Evolutionary conservation across 2,113 vertebrate genomes (phyloP), one percentile per base, ranked within the genome.

Genomic region (Copsychus sechellarum): DNA sequence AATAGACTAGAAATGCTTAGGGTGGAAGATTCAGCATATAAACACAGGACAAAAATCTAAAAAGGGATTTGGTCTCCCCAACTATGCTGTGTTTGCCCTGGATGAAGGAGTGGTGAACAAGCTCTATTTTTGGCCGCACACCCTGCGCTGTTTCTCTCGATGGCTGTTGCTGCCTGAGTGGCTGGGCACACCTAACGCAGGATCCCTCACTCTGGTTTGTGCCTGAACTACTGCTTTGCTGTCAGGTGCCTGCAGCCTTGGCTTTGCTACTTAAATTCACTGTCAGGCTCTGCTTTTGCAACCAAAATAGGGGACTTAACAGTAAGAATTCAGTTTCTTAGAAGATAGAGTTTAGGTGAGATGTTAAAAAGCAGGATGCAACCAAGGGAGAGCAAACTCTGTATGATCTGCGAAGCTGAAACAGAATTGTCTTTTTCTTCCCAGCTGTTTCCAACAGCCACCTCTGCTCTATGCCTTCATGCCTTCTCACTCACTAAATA

Each of bases 141-240:
- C 43, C 51, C 50, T 18, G 81, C 1, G 2, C 54, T 12, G 14
- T 54, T 91, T 58, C 81, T 81, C 47, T 33, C 0, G 0, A 15
- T 16, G 34, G 60, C 25, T 19, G 1, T 43, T 0, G 0, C 51
- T 2, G 12, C 42, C 38, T 20, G 60, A 53, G 50, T 1, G 0
- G n/a, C 4, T 8, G 25, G 31, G 47, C 43, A 66, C 65, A 42
- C 51, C 38, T 36, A 42, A 20, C 3, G 1, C 47, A 34, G 61
- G 42, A 61, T 47, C 83, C 31, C 29, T 48, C 6, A 1, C 53
- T 36, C 48, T 12, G 3, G 4, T 48, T 65, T 38, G 8, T 57
- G 31, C 51, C 72, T 54, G 48, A 34, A 15, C n/a, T 34, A 4
- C 15, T 58, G 23, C 60, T 84, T 42, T 74, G 47, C 76, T 66